Base-by-base conservation (phyloP, 2,113 vertebrate species). In the Panthera tigris region DNA sequence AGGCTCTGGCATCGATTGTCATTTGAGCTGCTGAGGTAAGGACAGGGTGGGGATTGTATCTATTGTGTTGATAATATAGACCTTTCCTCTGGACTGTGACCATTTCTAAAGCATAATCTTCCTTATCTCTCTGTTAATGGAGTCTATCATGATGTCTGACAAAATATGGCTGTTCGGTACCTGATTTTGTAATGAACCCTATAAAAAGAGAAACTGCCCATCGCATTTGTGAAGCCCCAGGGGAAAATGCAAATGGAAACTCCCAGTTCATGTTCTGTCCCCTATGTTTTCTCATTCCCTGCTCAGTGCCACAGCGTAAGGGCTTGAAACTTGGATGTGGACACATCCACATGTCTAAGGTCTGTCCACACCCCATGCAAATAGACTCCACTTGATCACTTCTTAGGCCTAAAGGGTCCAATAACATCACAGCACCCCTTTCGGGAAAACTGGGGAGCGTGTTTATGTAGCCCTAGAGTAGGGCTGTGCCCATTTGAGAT, bases 191-290 rank as follows among this genome's bases (percentile, higher is more conserved):
- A 83, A 73, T 15, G 10, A 71, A 65, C 12, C 13, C 45, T 50
- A 39, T 12, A 63, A 82, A 7, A 94, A 83, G 68, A 95, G 74
- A 41, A 68, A 16, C 36, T 45, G 3, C 25, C n/a, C 27, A 61
- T 45, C 18, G 15, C 39, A 88, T 63, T 90, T 78, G 4, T 39
- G 57, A 94, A 93, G 33, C 5, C 5, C n/a, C 2, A 2, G n/a
- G 7, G 68, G 63, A 79, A 94, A 97, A 81, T 50, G 18, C 14
- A 96, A 87, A 85, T 48, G 4, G 39, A 94, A 96, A 92, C 14
- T 29, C 94, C 29, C 27, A 65, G 7, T 45, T 6, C 5, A 39
- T 48, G 14, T 29, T n/a, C 29, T 89, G 31, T 19, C 4, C 12
- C 27, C 10, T 83, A 89, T 61, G 16, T 86, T 80, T 92, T 21